These are phyloP conservation scores for Aspiorhynchus laticeps DNA, from an alignment of 2,113 vertebrate genomes.

Conservation along the genomic window DNA sequence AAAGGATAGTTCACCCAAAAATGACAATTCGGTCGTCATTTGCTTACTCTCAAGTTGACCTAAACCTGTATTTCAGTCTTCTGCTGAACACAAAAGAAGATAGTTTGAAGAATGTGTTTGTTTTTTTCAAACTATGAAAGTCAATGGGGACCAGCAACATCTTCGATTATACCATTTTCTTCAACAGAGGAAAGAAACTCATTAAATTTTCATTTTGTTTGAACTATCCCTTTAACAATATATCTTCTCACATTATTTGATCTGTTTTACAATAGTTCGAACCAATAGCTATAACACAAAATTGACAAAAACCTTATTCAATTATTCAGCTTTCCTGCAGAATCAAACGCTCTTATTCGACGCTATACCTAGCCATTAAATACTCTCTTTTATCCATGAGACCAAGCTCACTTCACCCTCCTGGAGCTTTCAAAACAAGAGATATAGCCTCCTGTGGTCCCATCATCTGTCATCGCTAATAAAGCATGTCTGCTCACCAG, in stretches of 20 bases:
- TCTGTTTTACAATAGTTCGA: neutral
- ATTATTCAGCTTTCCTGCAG: neutral
- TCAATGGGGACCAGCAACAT: too few species aligned
- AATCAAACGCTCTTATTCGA: neutral
- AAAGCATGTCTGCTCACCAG: conserved; percentile 4
- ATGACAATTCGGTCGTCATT: too few species aligned
- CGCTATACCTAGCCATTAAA: neutral
- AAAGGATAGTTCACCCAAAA: too few species aligned
- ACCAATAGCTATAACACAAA: neutral
- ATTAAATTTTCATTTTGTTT: too few species aligned
- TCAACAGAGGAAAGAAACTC: too few species aligned
- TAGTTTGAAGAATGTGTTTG: too few species aligned
- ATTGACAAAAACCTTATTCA: neutral
- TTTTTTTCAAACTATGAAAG: too few species aligned
- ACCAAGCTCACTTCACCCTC: neutral
- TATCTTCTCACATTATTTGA: neutral
- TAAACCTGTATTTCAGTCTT: too few species aligned
- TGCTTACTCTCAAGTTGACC: too few species aligned
- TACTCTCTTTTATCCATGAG: conserved; percentile 1
- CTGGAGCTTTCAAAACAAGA: conserved; percentile 6
- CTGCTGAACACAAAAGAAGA: too few species aligned
- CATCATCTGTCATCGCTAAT: conserved; percentile 33
- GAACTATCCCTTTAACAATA: too few species aligned
- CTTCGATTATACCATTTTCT: too few species aligned
- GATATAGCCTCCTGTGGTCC: neutral